phyloP scores from a whole-genome alignment of 2,888 invertebrate species.

The Artemia sinica region DNA sequence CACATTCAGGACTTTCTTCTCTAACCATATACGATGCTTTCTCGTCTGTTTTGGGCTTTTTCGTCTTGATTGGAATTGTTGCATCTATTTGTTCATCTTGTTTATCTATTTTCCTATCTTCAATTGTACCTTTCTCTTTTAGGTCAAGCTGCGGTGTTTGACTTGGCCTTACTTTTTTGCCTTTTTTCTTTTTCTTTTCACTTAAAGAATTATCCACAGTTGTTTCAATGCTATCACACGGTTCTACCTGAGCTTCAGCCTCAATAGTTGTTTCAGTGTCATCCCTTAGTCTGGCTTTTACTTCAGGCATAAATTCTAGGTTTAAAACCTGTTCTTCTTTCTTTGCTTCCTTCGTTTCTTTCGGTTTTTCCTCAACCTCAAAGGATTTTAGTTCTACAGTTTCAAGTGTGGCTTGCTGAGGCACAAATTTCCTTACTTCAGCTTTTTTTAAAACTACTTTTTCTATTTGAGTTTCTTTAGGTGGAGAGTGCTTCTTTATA shows the following conservation, averaged over 20 bases:
- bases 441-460: conserved; percentile 14
- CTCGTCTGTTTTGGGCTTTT: conserved; percentile 33
- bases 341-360: too few relatives aligned
- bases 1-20: conserved; percentile 31
- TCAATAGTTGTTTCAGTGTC: conserved; percentile 17
- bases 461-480: background rate
- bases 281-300: conserved; percentile 31
- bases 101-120: too few relatives aligned
- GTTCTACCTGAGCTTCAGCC: too few relatives aligned
- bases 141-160: too few relatives aligned
- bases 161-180: conserved; percentile 26
- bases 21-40: conserved; percentile 27
- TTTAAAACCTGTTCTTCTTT: background rate
- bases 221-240: too few relatives aligned
- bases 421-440: conserved; percentile 6
- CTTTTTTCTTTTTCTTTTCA: conserved; percentile 33
- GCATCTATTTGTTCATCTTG: conserved; percentile 27
- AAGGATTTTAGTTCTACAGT: conserved; percentile 13
- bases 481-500: conserved; percentile 14
- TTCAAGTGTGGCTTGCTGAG: conserved; percentile 14
- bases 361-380: conserved; percentile 18
- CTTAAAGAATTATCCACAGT: too few relatives aligned
- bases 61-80: conserved; percentile 41
- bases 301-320: conserved; percentile 14
- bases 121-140: too few relatives aligned